These are phyloP conservation scores for Neogobius melanostomus DNA, from an alignment of 2,113 vertebrate species.

Conservation along the genomic window DNA sequence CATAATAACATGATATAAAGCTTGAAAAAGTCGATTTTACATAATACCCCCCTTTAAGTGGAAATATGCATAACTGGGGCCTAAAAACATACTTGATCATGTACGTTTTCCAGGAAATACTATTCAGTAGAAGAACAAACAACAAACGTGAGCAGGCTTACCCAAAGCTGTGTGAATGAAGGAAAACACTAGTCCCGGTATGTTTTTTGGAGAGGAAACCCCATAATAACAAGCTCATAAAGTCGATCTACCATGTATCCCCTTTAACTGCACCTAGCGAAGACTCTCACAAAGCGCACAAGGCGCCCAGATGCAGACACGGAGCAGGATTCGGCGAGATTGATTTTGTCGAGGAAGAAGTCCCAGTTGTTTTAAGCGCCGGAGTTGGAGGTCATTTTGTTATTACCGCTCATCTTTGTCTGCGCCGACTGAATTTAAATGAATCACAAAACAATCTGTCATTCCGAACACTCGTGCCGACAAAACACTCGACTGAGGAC, in stretches of 20 bases:
- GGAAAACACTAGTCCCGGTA: no score
- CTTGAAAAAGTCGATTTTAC: no score
- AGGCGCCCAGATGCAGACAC: not conserved
- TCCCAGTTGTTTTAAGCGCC: slow-evolving; percentile 8
- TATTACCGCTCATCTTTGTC: slow-evolving; percentile 15
- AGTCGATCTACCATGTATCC: slow-evolving; percentile 18
- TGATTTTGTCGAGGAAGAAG: slow-evolving; percentile 36
- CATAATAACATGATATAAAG: no score
- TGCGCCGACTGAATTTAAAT: slow-evolving; percentile 23
- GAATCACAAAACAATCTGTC: not conserved
- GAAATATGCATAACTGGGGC: no score
- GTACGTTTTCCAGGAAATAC: no score
- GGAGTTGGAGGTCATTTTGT: slow-evolving; percentile 27
- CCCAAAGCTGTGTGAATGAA: no score
- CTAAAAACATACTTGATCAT: no score
- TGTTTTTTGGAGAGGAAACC: not conserved
- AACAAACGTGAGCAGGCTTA: no score
- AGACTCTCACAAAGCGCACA: not conserved
- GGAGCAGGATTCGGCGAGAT: slow-evolving; percentile 4
- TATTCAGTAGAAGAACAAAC: no score
- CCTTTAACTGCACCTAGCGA: slow-evolving; percentile 44
- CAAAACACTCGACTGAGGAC: not conserved
- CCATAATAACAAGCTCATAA: no score
- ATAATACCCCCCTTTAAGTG: no score
- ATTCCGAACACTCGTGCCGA: slow-evolving; percentile 1